Percentiles rank a stretch among this genome's conserved stretches.
These are phyloP conservation scores for Stratiolaelaps scimitus DNA, from an alignment of 1,140 invertebrate genomes.

Conservation along the genomic window DNA sequence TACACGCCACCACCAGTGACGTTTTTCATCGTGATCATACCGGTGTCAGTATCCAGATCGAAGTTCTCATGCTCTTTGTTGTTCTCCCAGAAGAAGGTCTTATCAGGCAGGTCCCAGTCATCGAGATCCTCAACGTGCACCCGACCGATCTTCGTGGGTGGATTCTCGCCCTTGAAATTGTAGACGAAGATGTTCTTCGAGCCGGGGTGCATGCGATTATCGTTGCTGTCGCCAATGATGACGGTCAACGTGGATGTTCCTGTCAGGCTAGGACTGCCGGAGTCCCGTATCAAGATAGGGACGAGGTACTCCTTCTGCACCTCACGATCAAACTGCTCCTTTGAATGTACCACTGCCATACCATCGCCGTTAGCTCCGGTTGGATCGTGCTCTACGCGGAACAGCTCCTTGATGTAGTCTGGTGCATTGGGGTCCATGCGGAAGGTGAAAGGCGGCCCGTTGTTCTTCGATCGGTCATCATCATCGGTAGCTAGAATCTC, in stretches of 20 bases:
- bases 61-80: constrained; percentile 62
- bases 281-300: constrained; percentile 81
- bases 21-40: constrained; percentile 86
- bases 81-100: constrained; percentile 84
- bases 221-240: constrained; percentile 85
- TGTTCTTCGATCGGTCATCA: constrained; percentile 80
- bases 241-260: constrained; percentile 87
- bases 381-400: constrained; percentile 58
- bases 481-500: constrained; percentile 89
- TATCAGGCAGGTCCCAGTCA: constrained; percentile 93
- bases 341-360: constrained; percentile 79
- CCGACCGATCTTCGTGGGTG: constrained; percentile 79
- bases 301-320: constrained; percentile 86
- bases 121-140: constrained; percentile 92
- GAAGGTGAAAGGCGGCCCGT: constrained; percentile 88
- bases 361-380: constrained; percentile 87
- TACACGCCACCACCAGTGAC: constrained; percentile 69
- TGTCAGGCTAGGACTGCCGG: constrained; percentile 79
- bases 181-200: constrained; percentile 93
- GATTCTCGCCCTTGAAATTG: constrained; percentile 75
- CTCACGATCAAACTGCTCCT: constrained; percentile 83
- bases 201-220: constrained; percentile 92
- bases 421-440: constrained; percentile 78
- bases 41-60: constrained; percentile 72
- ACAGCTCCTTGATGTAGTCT: constrained; percentile 76